Percentiles rank a stretch among this genome's conserved stretches.
These are phyloP conservation scores for Octopus bimaculoides DNA, from an alignment of 1,140 invertebrate species.

Conservation along the genomic window DNA sequence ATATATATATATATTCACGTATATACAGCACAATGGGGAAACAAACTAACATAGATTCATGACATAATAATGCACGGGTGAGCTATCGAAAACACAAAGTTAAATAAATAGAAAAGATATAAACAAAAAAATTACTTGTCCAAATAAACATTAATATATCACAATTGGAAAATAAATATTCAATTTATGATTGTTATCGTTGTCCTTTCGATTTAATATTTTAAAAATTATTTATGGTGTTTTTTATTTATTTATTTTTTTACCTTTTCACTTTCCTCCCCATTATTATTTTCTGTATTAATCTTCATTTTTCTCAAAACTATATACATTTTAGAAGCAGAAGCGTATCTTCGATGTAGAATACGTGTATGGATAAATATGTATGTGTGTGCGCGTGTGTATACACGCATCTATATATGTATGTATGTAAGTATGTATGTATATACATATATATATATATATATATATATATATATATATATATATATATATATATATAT, in stretches of 20 bases:
- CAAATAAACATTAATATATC: not conserved
- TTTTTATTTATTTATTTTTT: not conserved
- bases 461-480: not conserved
- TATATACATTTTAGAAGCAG: not conserved
- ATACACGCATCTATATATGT: not conserved
- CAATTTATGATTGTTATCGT: too few relatives aligned
- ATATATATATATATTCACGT: not conserved
- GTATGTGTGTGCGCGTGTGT: not conserved
- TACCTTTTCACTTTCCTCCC: not conserved
- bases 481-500: not conserved
- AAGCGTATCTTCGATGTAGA: not conserved
- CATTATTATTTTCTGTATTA: not conserved
- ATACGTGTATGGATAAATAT: not conserved
- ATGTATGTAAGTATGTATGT: not conserved
- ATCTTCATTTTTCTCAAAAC: not conserved
- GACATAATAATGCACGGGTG: not conserved
- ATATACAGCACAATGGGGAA: not conserved
- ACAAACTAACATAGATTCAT: not conserved
- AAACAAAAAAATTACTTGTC: not conserved
- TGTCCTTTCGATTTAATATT: too few relatives aligned
- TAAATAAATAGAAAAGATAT: not conserved
- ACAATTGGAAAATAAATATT: not conserved
- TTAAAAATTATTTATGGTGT: too few relatives aligned
- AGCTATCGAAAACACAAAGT: not conserved
- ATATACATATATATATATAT: not conserved